Base-by-base conservation (phyloP, 1,140 invertebrate species). In the Drosophila santomea region DNA sequence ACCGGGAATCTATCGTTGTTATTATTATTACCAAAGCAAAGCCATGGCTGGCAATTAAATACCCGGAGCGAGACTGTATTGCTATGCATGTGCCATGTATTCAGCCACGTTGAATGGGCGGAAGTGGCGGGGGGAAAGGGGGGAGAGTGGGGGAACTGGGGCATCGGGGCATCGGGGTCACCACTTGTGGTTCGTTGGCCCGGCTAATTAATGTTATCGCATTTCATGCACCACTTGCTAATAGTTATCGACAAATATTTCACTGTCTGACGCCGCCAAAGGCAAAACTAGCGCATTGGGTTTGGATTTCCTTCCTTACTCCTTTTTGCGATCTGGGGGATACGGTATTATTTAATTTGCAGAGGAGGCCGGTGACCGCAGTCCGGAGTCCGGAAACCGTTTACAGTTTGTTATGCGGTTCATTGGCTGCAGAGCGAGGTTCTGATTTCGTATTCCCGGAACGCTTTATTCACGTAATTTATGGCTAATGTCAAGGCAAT, bases 171-270 rank as follows among this genome's bases (percentile, higher is more conserved):
- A 38, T 47, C 43, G 55, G 44, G 55, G 11, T 36, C 67, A 36
- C 48, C 56, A 44, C 55, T 71, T 81, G 77, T 68, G 64, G 76
- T 63, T 72, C 51, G 67, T 44, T 63, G 54, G 51, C 47, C 57
- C 50, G 72, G 62, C 84, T 88, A 89, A 88, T 88, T 89, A 89
- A 88, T 89, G 80, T 89, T 88, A 88, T 88, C 84, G 77, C 80
- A 88, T 89, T 88, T 89, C 77, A 89, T 89, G 84, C 84, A 88
- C 89, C 84, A 69, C 76, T 75, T 79, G 84, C 76, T 89, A 88
- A 89, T 89, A 89, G 84, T 88, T 88, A 88, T 88, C 84, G 80
- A 88, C 80, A 89, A 78, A 88, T 88, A 88, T 89, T 83, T 86
- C 61, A 80, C 64, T 58, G 80, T 72, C 76, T 74, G 72, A 32